Percentiles rank a stretch among this genome's conserved stretches.
Conservation (phyloP, 2,888 invertebrate genomes). For the Hydraecia micacea region DNA sequence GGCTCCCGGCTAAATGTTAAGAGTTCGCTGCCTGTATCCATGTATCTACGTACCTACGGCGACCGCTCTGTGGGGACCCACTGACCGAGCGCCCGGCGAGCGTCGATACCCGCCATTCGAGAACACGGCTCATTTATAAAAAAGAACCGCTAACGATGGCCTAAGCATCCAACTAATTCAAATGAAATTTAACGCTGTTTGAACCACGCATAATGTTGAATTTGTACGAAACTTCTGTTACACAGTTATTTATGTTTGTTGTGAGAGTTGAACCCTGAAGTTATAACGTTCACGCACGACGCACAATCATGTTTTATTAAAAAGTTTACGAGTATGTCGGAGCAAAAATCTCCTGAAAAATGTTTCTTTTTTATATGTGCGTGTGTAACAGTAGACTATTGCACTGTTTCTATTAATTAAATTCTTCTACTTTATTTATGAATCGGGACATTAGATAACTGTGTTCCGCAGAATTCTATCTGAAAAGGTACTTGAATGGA, state of each 20-base stretch:
- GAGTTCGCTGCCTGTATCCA: constrained; percentile 80
- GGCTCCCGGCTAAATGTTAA: constrained; percentile 88
- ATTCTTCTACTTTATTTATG: constrained; percentile 76
- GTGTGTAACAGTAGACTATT: constrained; percentile 54
- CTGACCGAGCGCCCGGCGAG: constrained; percentile 48
- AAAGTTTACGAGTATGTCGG: constrained; percentile 40
- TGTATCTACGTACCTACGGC: constrained; percentile 66
- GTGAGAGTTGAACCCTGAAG: constrained; percentile 51
- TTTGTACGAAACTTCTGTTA: constrained; percentile 48
- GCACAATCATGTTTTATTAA: constrained; percentile 54
- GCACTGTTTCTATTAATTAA: constrained; percentile 80
- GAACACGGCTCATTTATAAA: constrained; percentile 40
- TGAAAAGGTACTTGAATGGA: constrained; percentile 49
- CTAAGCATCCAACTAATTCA: constrained; percentile 51
- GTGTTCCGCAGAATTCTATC: constrained; percentile 52
- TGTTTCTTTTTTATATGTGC: constrained; percentile 11
- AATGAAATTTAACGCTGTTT: constrained; percentile 57
- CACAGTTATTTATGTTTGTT: constrained; percentile 51
- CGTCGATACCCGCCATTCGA: constrained; percentile 41
- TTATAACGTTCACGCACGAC: constrained; percentile 53
- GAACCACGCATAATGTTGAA: constrained; percentile 37
- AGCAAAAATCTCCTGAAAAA: constrained; percentile 7
- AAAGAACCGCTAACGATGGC: constrained; percentile 44
- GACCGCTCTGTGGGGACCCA: constrained; percentile 56
- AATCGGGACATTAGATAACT: constrained; percentile 59